Conservation (phyloP, 2,888 invertebrate genomes). For the Tiphia femorata region DNA sequence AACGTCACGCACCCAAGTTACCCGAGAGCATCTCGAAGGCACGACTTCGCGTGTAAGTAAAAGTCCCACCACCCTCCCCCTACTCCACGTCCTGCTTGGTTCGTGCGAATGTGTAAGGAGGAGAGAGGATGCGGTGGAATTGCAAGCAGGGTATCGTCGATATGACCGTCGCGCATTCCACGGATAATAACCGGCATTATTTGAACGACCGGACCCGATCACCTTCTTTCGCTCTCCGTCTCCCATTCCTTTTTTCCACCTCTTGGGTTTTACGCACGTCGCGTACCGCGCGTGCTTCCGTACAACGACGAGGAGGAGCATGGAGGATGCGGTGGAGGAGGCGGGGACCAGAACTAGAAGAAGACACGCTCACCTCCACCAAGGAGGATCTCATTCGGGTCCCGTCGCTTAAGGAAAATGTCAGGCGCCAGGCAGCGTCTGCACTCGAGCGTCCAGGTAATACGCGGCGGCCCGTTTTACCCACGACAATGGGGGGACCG, state of each 20-base stretch:
- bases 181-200: background rate
- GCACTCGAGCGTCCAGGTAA: constrained; percentile 2
- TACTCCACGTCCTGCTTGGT: no score
- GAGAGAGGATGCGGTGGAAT: no score
- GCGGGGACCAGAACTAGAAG: background rate
- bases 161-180: background rate
- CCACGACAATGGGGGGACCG: no score
- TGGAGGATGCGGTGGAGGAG: background rate
- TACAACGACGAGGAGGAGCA: background rate
- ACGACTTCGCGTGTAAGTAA: no score
- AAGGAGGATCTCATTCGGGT: no score
- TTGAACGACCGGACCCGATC: background rate
- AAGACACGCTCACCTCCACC: background rate
- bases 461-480: no score
- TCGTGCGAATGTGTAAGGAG: no score
- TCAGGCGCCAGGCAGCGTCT: background rate
- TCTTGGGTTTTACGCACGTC: background rate
- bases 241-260: background rate
- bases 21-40: no score
- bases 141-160: no score
- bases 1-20: no score
- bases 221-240: background rate
- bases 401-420: background rate
- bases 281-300: background rate
- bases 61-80: no score